Percentiles rank a stretch among this genome's conserved stretches.
phyloP scores from a whole-genome alignment of 2,888 invertebrate genomes.

The Yponomeuta malinellus region DNA sequence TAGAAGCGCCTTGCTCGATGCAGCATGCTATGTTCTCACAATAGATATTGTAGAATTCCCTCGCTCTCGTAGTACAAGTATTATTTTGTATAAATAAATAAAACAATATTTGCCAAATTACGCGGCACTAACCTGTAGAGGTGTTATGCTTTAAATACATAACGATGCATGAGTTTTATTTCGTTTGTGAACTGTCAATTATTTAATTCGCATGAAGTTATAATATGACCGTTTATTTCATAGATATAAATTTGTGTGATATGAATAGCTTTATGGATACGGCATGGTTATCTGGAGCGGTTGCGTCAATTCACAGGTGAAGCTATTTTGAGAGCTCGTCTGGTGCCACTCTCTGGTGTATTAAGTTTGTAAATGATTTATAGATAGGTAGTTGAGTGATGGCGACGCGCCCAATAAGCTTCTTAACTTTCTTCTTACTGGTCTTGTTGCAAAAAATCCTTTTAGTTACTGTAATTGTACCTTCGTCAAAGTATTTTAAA shows the following conservation, averaged over 20 bases:
- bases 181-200: background rate
- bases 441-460: background rate
- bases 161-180: constrained; percentile 8
- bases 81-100: background rate
- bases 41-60: background rate
- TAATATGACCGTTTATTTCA: background rate
- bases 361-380: constrained; percentile 19
- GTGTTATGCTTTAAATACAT: background rate
- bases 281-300: constrained; percentile 26
- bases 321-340: constrained; percentile 27
- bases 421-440: constrained; percentile 6
- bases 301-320: constrained; percentile 24
- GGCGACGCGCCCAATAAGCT: constrained; percentile 15
- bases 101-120: background rate
- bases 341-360: constrained; percentile 5
- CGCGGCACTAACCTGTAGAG: background rate
- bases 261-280: constrained; percentile 29
- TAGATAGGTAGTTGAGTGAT: constrained; percentile 13
- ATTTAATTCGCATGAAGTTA: background rate
- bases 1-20: background rate
- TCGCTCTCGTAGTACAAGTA: background rate
- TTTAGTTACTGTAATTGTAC: background rate
- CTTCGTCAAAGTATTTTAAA: background rate
- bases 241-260: constrained; percentile 23
- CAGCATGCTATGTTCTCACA: background rate